Evolutionary conservation across 2,113 vertebrate species (phyloP), one percentile per base, ranked within the genome.

Genomic region (Bothrops jararaca): DNA sequence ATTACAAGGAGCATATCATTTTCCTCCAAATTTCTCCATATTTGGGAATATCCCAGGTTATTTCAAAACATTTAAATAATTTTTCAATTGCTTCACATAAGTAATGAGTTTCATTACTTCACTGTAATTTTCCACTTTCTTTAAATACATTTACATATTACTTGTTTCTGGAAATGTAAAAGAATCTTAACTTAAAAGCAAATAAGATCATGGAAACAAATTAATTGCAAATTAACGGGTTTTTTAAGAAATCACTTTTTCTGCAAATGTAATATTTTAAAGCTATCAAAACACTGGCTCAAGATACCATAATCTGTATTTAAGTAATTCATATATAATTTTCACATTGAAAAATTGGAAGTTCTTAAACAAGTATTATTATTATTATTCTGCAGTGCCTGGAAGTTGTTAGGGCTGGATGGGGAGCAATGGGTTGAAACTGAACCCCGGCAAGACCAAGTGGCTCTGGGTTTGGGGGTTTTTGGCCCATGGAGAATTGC

Each of bases 311-410:
- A 80, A 22, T 22, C 34, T 42, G 20, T 80, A 80, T 80, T 80
- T 80, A 39, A 80, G 7, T 80, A 34, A 39, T 80, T 42, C 18
- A 22, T 7, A 80, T 23, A 80, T 9, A 80, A 15, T 53, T 92
- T 26, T 23, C 29, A n/a, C 29, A 11, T 4, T 91, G 1, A 6
- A 52, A 74, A 89, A 69, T 54, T 89, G 22, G 34, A 90, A 93
- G 34, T 54, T 89, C 20, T 93, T 91, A 69, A 88, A 57, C 15
- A 23, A 58, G n/a, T 54, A 93, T 94, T 80, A 93, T 50, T 80
- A 93, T 50, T 50, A 8, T 50, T 50, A 50, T 50, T 50, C 48
- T 50, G 8, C 48, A 50, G 48, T 50, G 48, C 48, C 48, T 50
- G 8, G 48, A 50, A 8, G 48, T 8, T 50, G 48, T 50, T 50